Evolutionary conservation across 2,888 invertebrate genomes (phyloP).

Genomic region (Trisateles emortualis): DNA sequence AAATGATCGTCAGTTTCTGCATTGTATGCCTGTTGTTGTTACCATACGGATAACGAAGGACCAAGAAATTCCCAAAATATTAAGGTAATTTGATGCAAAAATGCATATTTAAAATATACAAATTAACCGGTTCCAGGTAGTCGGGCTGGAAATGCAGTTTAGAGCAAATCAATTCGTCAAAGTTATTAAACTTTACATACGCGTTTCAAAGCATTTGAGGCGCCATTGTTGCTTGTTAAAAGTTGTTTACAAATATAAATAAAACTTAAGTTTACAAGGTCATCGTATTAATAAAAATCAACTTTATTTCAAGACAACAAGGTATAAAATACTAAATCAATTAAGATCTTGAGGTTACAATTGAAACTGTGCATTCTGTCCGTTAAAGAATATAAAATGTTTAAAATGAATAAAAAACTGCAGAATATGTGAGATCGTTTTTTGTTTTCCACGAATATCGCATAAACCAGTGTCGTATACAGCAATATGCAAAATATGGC

Average conservation of each 20-base stretch:
- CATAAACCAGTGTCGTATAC: conserved; percentile 15
- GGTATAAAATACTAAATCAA: conserved; percentile 3
- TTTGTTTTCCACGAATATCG: conserved; percentile 17
- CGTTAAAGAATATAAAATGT: conserved; percentile 10
- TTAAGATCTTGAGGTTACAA: conserved; percentile 7
- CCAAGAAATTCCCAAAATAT: not conserved
- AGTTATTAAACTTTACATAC: conserved; percentile 24
- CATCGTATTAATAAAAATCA: not conserved
- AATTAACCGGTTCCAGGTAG: conserved; percentile 12
- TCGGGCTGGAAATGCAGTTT: conserved; percentile 29
- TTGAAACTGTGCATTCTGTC: conserved; percentile 13
- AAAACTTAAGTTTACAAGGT: not conserved
- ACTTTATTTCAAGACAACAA: conserved; percentile 2
- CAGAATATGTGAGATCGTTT: conserved; percentile 21
- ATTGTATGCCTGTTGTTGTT: too few species aligned
- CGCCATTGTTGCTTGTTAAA: conserved; percentile 15
- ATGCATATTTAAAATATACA: conserved; percentile 1
- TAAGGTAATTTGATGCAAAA: not conserved
- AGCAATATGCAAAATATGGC: conserved; percentile 10
- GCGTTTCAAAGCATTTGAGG: conserved; percentile 12
- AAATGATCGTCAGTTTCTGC: too few species aligned
- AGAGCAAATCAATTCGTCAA: conserved; percentile 36
- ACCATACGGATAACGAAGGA: not conserved
- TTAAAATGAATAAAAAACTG: conserved; percentile 9
- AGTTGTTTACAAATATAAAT: conserved; percentile 13